Percentiles rank a stretch among this genome's conserved stretches.
These are phyloP conservation scores for Xestia sexstrigata DNA, from an alignment of 2,888 invertebrate genomes.

Conservation along the genomic window DNA sequence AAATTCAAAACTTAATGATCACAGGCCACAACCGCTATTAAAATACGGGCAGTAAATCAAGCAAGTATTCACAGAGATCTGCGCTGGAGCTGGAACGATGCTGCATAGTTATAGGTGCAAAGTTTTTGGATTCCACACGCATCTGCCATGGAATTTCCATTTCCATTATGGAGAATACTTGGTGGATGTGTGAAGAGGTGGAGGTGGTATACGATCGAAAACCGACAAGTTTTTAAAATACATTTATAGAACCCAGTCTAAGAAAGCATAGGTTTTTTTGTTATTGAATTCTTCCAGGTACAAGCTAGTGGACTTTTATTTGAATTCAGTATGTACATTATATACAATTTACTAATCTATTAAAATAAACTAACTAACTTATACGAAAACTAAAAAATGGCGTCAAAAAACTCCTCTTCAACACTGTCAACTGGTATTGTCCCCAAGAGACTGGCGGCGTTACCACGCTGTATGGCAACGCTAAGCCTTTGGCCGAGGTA, in stretches of 20 bases:
- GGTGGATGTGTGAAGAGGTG: constrained; percentile 30
- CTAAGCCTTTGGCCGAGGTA: too few species aligned
- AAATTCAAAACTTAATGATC: not conserved
- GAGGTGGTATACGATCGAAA: constrained; percentile 40
- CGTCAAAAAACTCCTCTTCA: too few species aligned
- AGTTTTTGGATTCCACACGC: constrained; percentile 66
- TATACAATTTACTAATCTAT: too few species aligned
- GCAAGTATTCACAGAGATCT: constrained; percentile 37
- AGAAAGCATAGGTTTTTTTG: not conserved
- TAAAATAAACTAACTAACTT: too few species aligned
- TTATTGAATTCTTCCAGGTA: not conserved
- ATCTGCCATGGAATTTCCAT: constrained; percentile 60
- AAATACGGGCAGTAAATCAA: constrained; percentile 43
- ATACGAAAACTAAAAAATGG: too few species aligned
- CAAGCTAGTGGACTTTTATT: too few species aligned
- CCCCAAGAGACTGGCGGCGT: too few species aligned
- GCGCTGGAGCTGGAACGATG: constrained; percentile 15
- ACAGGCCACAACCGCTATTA: constrained; percentile 1
- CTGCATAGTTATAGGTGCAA: constrained; percentile 54
- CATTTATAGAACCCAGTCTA: not conserved
- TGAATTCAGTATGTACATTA: too few species aligned
- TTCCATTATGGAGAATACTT: constrained; percentile 61
- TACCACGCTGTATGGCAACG: too few species aligned
- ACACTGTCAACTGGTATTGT: too few species aligned
- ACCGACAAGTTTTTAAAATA: not conserved